A percentile compares a stretch with the other conserved stretches of the same genome.
These are phyloP conservation scores for Drosophila orena DNA, from an alignment of 1,140 invertebrate species.

Conservation along the genomic window DNA sequence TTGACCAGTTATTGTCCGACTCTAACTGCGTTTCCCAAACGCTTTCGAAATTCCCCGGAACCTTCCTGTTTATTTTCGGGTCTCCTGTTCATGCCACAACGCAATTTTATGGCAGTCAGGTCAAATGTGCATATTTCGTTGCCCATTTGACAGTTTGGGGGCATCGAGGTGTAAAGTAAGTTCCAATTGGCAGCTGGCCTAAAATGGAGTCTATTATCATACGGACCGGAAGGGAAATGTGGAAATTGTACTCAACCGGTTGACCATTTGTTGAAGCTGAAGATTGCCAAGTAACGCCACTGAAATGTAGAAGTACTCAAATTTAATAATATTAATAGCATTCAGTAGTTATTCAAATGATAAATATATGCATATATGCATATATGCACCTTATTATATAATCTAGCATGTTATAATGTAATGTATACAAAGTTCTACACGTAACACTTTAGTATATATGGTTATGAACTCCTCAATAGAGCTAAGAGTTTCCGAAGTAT, in stretches of 20 bases:
- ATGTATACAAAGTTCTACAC: too few species aligned
- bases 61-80: slow-evolving; percentile 44
- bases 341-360: too few species aligned
- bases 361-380: too few species aligned
- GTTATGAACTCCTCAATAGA: neutral
- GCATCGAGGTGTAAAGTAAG: slow-evolving; percentile 54
- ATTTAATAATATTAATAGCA: too few species aligned
- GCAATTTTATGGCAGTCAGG: slow-evolving; percentile 40
- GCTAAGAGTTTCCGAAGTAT: neutral
- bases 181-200: slow-evolving; percentile 48
- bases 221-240: slow-evolving; percentile 2
- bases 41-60: slow-evolving; percentile 44
- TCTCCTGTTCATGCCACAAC: slow-evolving; percentile 35
- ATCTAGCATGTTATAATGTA: too few species aligned
- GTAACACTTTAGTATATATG: neutral
- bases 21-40: slow-evolving; percentile 43
- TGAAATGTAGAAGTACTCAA: too few species aligned
- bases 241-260: neutral
- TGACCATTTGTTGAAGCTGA: neutral
- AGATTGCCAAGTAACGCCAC: too few species aligned
- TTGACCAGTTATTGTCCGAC: slow-evolving; percentile 43
- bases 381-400: neutral
- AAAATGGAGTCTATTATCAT: neutral
- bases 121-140: slow-evolving; percentile 44
- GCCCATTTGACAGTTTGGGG: slow-evolving; percentile 10